Base-by-base conservation (phyloP, 2,888 invertebrate species). In the Spialia ferax region DNA sequence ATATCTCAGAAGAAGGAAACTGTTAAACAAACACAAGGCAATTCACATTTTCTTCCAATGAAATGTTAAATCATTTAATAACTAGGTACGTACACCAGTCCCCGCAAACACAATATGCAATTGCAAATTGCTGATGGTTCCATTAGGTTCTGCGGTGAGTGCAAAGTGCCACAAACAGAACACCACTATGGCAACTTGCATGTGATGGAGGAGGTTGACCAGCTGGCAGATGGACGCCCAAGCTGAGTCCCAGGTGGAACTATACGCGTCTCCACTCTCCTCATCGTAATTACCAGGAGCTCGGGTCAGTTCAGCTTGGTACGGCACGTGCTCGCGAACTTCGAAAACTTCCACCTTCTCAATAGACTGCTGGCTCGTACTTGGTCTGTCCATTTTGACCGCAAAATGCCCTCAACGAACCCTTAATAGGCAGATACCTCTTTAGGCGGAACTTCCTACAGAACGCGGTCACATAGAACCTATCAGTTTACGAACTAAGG, bases 41-140 rank as follows among this genome's bases (percentile, higher is more conserved):
- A 38, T 38, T 15, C 15, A 42, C 1, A 42, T 42, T 15, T 15
- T 6, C 8, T 7, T 42, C 15, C 42, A 42, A 42, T 15, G 7
- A 42, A 38, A 57, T 62, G 22, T 32, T 18, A 32, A 20, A 29
- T 26, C 29, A 18, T 20, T 32, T 26, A 60, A 26, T 50, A 38
- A n/a, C n/a, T n/a, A n/a, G n/a, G 11, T 85, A 91, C 93, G 68
- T 91, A 94, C 94, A 66, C 94, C 94, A 63, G 94, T 92, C 67
- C 93, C 93, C 22, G 93, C 92, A 70, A 94, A 89, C 65, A 92
- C 84, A 11, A 94, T 91, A 74, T 94, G 94, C 68, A 94, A 75
- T 72, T 94, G 91, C 70, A 93, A 75, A 72, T 92, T 93, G 65
- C 82, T 91, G 74, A 93, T 86, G 20, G 85, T 73, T 66, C 93